phyloP scores from a whole-genome alignment of 1,140 invertebrate species.

The Magallana gigas region DNA sequence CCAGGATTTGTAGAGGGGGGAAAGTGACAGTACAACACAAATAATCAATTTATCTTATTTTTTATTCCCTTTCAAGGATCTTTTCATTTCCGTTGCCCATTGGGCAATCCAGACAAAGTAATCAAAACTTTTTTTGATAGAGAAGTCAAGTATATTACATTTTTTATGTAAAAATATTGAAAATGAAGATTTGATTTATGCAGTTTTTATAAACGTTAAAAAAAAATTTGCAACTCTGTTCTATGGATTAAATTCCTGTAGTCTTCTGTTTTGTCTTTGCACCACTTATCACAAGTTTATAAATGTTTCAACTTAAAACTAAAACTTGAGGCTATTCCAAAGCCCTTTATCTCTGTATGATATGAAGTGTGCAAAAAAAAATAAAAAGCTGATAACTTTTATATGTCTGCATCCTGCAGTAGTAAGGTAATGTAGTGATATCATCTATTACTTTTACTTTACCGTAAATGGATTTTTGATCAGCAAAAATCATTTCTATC shows the following conservation, averaged over 20 bases:
- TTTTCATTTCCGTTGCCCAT: not conserved
- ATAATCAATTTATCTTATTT: slow-evolving; percentile 23
- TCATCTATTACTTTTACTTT: not conserved
- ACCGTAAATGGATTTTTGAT: not conserved
- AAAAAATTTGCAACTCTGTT: too few relatives aligned
- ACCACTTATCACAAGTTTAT: not conserved
- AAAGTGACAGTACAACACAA: slow-evolving; percentile 29
- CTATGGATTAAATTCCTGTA: too few relatives aligned
- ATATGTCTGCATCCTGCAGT: not conserved
- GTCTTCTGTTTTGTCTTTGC: not conserved
- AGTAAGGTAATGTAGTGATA: not conserved
- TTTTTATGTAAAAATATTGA: too few relatives aligned
- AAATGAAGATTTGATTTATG: too few relatives aligned
- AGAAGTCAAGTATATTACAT: too few relatives aligned
- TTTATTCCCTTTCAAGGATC: slow-evolving; percentile 1
- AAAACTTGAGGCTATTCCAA: not conserved
- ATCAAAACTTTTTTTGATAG: too few relatives aligned
- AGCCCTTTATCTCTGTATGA: not conserved
- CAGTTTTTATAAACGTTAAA: too few relatives aligned
- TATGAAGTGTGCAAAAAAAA: not conserved
- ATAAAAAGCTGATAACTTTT: not conserved
- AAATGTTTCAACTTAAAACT: too few relatives aligned
- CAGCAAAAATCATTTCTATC: not conserved
- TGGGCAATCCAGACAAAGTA: too few relatives aligned
- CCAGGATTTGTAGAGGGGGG: slow-evolving; percentile 16